Evolutionary conservation across 2,888 invertebrate genomes (phyloP), one percentile per base, ranked within the genome.

Genomic region (Polydrusus tereticollis): DNA sequence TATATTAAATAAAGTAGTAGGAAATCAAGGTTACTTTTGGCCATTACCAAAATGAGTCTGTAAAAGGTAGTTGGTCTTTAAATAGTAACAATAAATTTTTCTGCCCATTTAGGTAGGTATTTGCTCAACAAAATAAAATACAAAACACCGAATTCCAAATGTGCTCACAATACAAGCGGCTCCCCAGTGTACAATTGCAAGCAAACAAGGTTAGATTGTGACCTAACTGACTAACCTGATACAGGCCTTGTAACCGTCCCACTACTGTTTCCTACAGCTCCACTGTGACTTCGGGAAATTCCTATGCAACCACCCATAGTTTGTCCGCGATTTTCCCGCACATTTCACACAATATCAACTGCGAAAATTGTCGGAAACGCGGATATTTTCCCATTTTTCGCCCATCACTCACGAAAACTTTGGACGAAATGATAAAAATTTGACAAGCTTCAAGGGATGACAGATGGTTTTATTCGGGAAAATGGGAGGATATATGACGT

Each of bases 241-340:
- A 91, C 91, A 80, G 93, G 93, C 86, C 94, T 90, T 81, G 93
- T 93, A 82, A 92, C 91, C 83, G 93, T 93, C 81, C 92, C 93
- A 75, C 94, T 92, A 77, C 93, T 93, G 83, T 93, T 93, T 85
- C 91, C 91, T 84, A 93, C 92, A 79, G 92, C 93, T 85, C 93
- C 93, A 87, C 92, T 93, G 86, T 94, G 91, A 85, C 90, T 90
- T 86, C 93, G 91, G 85, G 92, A 92, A 86, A 93, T 91, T 86
- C 94, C 94, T 88, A 94, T 93, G 88, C 95, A 94, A 85, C 94
- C 94, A 86, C 95, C 95, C 95, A 94, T 94, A 87, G 87, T 92
- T 89, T 86, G 87, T 85, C 71, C 55, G 88, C 80, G 78, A 79
- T 79, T 81, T 81, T 84, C 84, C 84, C 84, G 85, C 85, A 86